Evolutionary conservation across 2,797 vertebrate genomes (phyloP).

Genomic region (Channallabes apus): DNA sequence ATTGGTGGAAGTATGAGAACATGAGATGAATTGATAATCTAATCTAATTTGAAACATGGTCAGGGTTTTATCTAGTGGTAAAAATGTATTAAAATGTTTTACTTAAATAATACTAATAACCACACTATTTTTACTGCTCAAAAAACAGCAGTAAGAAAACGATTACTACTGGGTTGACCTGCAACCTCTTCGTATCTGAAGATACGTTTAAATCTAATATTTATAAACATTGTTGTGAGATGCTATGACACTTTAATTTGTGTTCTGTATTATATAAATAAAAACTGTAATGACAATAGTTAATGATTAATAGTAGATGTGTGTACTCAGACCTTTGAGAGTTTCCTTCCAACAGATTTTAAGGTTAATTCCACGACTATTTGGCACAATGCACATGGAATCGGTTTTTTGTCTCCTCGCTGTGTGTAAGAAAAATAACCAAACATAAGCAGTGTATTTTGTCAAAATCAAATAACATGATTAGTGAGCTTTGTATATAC

Average conservation of each 20-base stretch:
- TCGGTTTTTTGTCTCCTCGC: fast-evolving
- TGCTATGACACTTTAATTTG: background rate
- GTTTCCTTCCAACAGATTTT: background rate
- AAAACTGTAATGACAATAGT: too few species aligned
- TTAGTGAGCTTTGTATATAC: too few species aligned
- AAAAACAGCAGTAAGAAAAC: too few species aligned
- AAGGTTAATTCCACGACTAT: fast-evolving
- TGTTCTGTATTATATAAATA: background rate
- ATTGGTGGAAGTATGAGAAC: background rate
- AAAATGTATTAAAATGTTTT: background rate
- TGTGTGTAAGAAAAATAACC: background rate
- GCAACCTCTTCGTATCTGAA: too few species aligned
- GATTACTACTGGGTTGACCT: too few species aligned
- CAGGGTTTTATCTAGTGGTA: background rate
- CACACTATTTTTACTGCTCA: too few species aligned
- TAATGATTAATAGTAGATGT: background rate
- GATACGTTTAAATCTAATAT: background rate
- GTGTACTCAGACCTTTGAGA: background rate
- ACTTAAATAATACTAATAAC: background rate
- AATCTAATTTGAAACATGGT: background rate
- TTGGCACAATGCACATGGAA: fast-evolving
- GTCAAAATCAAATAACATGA: background rate
- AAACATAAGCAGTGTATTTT: background rate
- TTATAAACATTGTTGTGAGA: background rate
- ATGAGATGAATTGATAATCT: background rate